Evolutionary conservation across 2,113 vertebrate genomes (phyloP).

Genomic region (Saccopteryx bilineata): DNA sequence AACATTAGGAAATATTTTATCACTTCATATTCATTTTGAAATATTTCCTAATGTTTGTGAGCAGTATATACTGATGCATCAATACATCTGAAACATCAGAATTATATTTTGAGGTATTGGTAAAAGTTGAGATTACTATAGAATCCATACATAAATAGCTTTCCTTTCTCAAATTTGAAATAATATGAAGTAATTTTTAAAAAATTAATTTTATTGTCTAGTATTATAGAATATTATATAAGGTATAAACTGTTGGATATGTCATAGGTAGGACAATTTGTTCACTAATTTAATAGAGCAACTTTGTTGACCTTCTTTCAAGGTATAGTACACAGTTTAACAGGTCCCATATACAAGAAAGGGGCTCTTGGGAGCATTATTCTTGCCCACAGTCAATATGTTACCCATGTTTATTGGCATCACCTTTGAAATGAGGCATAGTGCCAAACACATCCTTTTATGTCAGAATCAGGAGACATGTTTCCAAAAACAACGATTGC

Average conservation of each 20-base stretch:
- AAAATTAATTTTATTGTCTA: background rate
- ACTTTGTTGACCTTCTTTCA: background rate
- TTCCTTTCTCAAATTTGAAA: background rate
- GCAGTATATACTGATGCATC: background rate
- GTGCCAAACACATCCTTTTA: background rate
- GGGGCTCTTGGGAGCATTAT: background rate
- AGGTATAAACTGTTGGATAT: background rate
- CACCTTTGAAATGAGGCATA: constrained; percentile 10
- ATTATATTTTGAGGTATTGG: background rate
- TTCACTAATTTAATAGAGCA: background rate
- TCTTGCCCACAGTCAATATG: background rate
- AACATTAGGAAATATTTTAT: no score
- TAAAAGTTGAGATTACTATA: background rate
- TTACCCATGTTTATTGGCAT: background rate
- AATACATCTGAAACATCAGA: background rate
- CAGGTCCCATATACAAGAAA: background rate
- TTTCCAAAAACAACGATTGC: background rate
- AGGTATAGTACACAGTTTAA: background rate
- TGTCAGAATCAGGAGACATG: background rate
- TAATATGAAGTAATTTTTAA: background rate
- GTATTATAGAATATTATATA: background rate
- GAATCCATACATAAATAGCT: background rate
- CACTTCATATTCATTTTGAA: no score
- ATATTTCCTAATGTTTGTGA: no score
- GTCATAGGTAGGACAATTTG: background rate